Base-by-base conservation (phyloP, 2,113 vertebrate genomes). In the Stigmatopora nigra region DNA sequence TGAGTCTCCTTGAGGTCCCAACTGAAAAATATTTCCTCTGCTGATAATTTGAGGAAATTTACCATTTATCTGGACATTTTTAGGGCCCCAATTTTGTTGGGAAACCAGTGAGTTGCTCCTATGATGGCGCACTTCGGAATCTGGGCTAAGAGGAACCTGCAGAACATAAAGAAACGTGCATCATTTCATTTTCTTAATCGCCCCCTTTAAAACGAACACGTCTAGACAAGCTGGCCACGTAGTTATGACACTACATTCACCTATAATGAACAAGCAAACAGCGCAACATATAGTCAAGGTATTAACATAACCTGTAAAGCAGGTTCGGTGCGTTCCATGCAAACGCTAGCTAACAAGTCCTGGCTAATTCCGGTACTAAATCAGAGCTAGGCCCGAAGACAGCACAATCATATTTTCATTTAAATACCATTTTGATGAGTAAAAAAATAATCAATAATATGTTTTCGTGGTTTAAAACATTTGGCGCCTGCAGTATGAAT, bases 91-190 rank as follows among this genome's bases (percentile, higher is more conserved):
- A 22, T 45, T 7, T 13, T 13, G 48, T 12, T 22, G 16, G 35
- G 25, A 64, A 41, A 14, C 12, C 19, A 22, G 15, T 19, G 61
- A 45, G 63, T 19, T 14, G 65, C 64, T 74, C 67, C 35, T 46
- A 63, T 72, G 78, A 76, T 79, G 66, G 46, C 69, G 81, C 71
- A 65, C 69, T 72, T 79, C 61, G 20, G 64, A 41, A 46, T 14
- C 2, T 45, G 47, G 57, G 31, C 51, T 25, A 12, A 16, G 44
- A 38, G 53, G 41, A 52, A 78, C 69, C 82, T 85, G 83, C 69
- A 72, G 11, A 73, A 46, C 13, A 76, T 0, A 52, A 52, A 12
- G 66, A 63, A 46, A 1, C 38, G 62, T 13, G 41, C 38, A 41
- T 44, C 44, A 77, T 38, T 13, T 52, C 4, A 48, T 57, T 70